Conservation (phyloP, 2,888 invertebrate species). For the Amphipyra berbera region DNA sequence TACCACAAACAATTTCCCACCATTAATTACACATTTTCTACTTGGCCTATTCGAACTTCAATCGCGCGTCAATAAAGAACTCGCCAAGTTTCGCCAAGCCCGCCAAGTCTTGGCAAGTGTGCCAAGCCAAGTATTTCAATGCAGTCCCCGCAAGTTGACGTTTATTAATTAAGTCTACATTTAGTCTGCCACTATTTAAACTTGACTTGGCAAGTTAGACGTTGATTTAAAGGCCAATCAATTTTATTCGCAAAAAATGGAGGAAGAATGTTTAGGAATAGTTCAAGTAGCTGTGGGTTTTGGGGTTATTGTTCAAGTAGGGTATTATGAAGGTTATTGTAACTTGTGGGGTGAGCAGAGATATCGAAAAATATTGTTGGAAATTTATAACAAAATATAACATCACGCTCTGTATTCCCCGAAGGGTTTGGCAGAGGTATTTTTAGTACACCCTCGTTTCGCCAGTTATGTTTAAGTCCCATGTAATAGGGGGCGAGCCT, state of each 20-base stretch:
- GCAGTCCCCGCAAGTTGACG: conserved; percentile 54
- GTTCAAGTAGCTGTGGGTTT: conserved; percentile 20
- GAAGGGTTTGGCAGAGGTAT: too few relatives aligned
- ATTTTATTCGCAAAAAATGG: conserved; percentile 54
- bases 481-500: too few relatives aligned
- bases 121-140: conserved; percentile 45
- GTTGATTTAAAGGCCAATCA: conserved; percentile 58
- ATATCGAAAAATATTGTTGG: not conserved
- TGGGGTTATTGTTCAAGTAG: conserved; percentile 15
- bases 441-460: too few relatives aligned
- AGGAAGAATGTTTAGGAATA: conserved; percentile 8
- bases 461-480: too few relatives aligned
- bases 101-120: conserved; percentile 23
- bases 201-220: conserved; percentile 52
- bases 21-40: conserved; percentile 46
- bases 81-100: conserved; percentile 26
- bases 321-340: not conserved
- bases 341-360: not conserved
- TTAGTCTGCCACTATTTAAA: conserved; percentile 58
- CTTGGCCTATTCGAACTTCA: conserved; percentile 46
- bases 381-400: too few relatives aligned
- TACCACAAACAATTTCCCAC: not conserved
- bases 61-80: conserved; percentile 44
- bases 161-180: conserved; percentile 60
- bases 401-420: too few relatives aligned